Base-by-base conservation (phyloP, 2,113 vertebrate genomes). In the Procavia capensis region DNA sequence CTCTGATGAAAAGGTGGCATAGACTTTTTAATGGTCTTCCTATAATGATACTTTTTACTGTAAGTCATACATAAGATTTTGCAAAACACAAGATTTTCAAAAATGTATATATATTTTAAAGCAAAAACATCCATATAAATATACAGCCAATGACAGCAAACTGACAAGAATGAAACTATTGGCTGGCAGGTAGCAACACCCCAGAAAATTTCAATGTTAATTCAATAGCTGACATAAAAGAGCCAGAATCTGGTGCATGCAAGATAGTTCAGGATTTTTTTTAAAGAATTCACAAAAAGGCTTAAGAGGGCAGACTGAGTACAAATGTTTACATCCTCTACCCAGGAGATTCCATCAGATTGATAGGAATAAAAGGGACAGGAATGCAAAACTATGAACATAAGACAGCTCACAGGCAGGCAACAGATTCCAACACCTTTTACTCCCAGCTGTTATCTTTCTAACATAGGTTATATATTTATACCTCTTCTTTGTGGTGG, bases 211-310 rank as follows among this genome's bases (percentile, higher is more conserved):
- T 61, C 19, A 87, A n/a, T 91, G 75, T 36, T 63, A 72, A 80
- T 50, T 74, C 85, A 90, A 81, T 4, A 86, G 59, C 5, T 72
- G 9, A 66, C 64, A 22, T 36, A 74, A 70, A 34, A 66, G 20
- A 93, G 34, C 34, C 85, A 85, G 64, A 94, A 76, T 81, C 50
- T 34, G 45, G 6, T 20, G 3, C 50, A 39, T 68, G 31, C 74
- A 61, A 74, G 64, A 86, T 68, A 27, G 25, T 57, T 88, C 91
- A 2, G 1, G 22, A 84, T 70, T 59, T 83, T 83, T 81, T 50
- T 25, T 80, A 89, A 94, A 91, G 82, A 86, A 78, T 45, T 25
- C n/a, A 86, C 61, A 54, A 66, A 86, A 95, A 88, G 25, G 39
- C 31, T 85, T 43, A 68, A 94, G 20, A 84, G 85, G 4, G 34